A percentile compares a stretch with the other conserved stretches of the same genome.
These are phyloP conservation scores for Drosophila leonis DNA, from an alignment of 2,888 invertebrate genomes.

Conservation along the genomic window DNA sequence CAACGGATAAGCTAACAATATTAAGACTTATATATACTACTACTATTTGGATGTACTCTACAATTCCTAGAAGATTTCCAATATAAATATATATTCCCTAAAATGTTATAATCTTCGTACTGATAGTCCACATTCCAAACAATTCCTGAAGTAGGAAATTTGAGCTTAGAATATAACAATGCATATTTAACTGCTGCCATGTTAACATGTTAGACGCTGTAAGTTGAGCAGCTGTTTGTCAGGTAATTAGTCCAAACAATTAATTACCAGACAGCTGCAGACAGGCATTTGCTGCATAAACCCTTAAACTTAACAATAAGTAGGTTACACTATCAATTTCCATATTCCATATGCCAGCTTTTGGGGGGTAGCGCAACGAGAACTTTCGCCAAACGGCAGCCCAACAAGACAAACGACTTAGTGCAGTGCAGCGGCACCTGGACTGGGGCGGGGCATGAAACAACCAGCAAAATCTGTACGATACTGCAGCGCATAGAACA, in stretches of 20 bases:
- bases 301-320: constrained; percentile 42
- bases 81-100: neutral
- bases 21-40: neutral
- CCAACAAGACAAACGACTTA: constrained; percentile 74
- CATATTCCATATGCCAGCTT: constrained; percentile 61
- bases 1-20: neutral
- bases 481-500: constrained; percentile 47
- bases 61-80: neutral
- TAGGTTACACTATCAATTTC: constrained; percentile 66
- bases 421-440: constrained; percentile 14
- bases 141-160: neutral
- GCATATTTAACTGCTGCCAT: neutral
- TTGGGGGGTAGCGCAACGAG: constrained; percentile 48
- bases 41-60: neutral
- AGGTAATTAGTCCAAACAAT: constrained; percentile 53
- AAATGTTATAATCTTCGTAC: too few relatives aligned
- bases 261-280: constrained; percentile 43
- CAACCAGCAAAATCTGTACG: constrained; percentile 13
- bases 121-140: neutral
- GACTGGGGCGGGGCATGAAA: neutral
- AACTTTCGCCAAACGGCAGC: constrained; percentile 44
- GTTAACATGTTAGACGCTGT: constrained; percentile 18
- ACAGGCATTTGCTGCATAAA: constrained; percentile 37
- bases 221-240: constrained; percentile 33
- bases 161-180: neutral